A percentile compares a stretch with the other conserved stretches of the same genome.
phyloP scores from a whole-genome alignment of 2,888 invertebrate species.

The Gymnoscelis rufifasciata region DNA sequence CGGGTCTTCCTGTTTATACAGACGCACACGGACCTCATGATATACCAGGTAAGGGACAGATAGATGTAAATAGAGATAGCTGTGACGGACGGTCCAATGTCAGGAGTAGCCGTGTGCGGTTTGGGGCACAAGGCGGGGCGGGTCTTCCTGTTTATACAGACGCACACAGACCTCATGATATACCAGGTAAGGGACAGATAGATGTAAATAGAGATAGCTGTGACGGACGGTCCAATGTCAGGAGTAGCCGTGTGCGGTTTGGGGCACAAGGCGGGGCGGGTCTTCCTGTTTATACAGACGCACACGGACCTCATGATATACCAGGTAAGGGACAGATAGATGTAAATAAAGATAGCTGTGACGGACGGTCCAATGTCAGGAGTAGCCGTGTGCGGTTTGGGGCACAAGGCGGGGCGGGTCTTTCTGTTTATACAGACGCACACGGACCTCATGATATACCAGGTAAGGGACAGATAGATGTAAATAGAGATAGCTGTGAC shows the following conservation, averaged over 20 bases:
- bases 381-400: too few species aligned
- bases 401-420: too few species aligned
- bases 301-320: constrained; percentile 87
- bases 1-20: constrained; percentile 90
- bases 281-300: constrained; percentile 88
- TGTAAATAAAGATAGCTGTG: too few species aligned
- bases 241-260: constrained; percentile 90
- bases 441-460: too few species aligned
- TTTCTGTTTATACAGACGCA: too few species aligned
- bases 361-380: too few species aligned
- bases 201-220: too few species aligned
- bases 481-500: too few species aligned
- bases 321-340: constrained; percentile 85
- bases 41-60: constrained; percentile 91
- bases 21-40: constrained; percentile 83
- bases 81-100: constrained; percentile 39
- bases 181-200: constrained; percentile 91
- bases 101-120: constrained; percentile 88
- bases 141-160: constrained; percentile 89
- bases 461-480: too few species aligned
- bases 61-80: too few species aligned
- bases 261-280: constrained; percentile 90
- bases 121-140: constrained; percentile 90
- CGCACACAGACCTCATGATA: constrained; percentile 84
- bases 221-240: constrained; percentile 45